A percentile compares a stretch with the other conserved stretches of the same genome.
phyloP scores from a whole-genome alignment of 2,797 vertebrate species.

The Orestias chungarensis region DNA sequence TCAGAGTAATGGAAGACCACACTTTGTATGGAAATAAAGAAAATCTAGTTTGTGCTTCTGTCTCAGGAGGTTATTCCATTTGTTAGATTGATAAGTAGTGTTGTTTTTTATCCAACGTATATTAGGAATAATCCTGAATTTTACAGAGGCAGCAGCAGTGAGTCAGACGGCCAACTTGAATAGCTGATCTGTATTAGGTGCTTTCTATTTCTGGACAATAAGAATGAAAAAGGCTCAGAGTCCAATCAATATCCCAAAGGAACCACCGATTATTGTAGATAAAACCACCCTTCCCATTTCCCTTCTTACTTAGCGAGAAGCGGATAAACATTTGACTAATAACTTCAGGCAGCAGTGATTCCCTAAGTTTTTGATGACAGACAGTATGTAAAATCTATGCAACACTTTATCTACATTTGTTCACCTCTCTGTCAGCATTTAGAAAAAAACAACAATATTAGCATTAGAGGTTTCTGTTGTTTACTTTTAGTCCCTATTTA shows the following conservation, averaged over 20 bases:
- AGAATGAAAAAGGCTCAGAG: conserved; percentile 33
- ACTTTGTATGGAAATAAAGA: conserved; percentile 10
- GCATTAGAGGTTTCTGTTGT: not conserved
- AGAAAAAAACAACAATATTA: not conserved
- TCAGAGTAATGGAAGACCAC: not conserved
- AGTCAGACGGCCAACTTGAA: conserved; percentile 32
- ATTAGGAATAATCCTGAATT: conserved; percentile 1
- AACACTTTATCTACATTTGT: conserved; percentile 26
- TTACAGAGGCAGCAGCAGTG: conserved; percentile 17
- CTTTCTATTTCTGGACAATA: conserved; percentile 55
- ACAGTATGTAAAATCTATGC: conserved; percentile 24
- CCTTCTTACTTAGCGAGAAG: conserved; percentile 43
- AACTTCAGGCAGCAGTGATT: conserved; percentile 43
- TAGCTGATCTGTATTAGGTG: conserved; percentile 24
- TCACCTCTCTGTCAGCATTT: conserved; percentile 8
- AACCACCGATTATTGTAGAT: conserved; percentile 49
- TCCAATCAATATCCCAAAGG: conserved; percentile 59
- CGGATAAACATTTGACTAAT: conserved; percentile 44
- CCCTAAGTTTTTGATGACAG: conserved; percentile 27
- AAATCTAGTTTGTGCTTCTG: conserved; percentile 17
- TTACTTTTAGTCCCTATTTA: not conserved
- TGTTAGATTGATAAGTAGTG: conserved; percentile 12
- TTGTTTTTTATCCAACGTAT: conserved; percentile 9
- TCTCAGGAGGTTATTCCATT: conserved; percentile 11
- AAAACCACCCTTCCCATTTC: conserved; percentile 52